Evolutionary conservation across 1,140 invertebrate species (phyloP).

Genomic region (Zeugodacus cucurbitae): DNA sequence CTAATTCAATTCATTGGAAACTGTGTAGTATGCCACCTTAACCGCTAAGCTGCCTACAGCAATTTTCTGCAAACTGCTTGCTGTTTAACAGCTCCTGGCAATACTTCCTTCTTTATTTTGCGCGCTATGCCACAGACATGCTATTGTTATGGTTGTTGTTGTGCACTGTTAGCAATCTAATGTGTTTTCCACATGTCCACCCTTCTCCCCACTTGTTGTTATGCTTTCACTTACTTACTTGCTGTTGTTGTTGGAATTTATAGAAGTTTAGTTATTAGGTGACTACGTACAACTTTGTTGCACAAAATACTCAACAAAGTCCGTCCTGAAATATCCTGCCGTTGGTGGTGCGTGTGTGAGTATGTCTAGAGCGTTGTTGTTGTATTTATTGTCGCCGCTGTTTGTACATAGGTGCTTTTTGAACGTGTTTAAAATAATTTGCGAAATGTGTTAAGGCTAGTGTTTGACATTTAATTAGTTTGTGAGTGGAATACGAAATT

Average conservation of each 20-base stretch:
- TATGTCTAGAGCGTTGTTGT: neutral
- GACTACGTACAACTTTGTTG: neutral
- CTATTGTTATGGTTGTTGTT: neutral
- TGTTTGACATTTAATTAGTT: slow-evolving; percentile 66
- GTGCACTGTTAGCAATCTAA: neutral
- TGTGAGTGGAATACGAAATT: slow-evolving; percentile 62
- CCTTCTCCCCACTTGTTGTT: neutral
- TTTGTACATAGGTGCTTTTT: slow-evolving; percentile 32
- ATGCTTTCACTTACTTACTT: neutral
- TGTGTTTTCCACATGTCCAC: neutral
- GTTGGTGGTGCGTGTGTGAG: neutral
- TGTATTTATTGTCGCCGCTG: neutral
- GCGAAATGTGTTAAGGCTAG: slow-evolving; percentile 65
- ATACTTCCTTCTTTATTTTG: neutral
- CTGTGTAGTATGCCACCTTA: neutral
- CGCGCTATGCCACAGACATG: neutral
- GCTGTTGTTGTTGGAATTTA: neutral
- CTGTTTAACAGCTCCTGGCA: neutral
- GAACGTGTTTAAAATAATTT: slow-evolving; percentile 65
- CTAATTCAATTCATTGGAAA: neutral
- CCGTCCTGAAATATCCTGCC: neutral
- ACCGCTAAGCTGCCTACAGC: neutral
- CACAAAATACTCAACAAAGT: neutral
- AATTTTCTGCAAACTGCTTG: neutral
- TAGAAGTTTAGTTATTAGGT: neutral